Conservation (phyloP, 2,113 vertebrate genomes). For the Petrocephalus microphthalmus region DNA sequence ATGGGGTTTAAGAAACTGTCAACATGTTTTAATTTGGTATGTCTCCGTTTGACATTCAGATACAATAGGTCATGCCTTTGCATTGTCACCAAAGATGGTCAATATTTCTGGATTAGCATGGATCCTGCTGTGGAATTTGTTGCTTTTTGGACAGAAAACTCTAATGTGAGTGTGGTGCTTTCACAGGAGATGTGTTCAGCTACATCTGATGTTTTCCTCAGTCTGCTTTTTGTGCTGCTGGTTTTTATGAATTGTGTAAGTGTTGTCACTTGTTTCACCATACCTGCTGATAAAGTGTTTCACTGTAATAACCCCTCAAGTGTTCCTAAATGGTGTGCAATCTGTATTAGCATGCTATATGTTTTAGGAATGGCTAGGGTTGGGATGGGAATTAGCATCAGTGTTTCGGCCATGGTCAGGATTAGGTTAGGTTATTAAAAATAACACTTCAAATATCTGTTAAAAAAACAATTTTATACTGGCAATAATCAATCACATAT, state of each 20-base stretch:
- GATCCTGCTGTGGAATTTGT: too few species aligned
- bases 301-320: background rate
- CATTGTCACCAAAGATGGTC: too few species aligned
- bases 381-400: too few species aligned
- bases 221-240: background rate
- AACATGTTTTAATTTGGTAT: too few species aligned
- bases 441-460: background rate
- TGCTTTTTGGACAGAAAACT: too few species aligned
- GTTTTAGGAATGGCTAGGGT: background rate
- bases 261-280: background rate
- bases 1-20: background rate
- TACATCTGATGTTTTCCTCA: too few species aligned
- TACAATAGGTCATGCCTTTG: too few species aligned
- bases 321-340: background rate
- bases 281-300: background rate
- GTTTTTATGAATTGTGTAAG: background rate
- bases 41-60: too few species aligned
- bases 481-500: background rate
- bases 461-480: background rate
- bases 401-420: too few species aligned
- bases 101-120: too few species aligned
- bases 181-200: too few species aligned
- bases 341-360: background rate
- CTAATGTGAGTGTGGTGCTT: too few species aligned
- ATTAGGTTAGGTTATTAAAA: background rate